Evolutionary conservation across 1,140 invertebrate genomes (phyloP).

Genomic region (Belonocnema kinseyi): DNA sequence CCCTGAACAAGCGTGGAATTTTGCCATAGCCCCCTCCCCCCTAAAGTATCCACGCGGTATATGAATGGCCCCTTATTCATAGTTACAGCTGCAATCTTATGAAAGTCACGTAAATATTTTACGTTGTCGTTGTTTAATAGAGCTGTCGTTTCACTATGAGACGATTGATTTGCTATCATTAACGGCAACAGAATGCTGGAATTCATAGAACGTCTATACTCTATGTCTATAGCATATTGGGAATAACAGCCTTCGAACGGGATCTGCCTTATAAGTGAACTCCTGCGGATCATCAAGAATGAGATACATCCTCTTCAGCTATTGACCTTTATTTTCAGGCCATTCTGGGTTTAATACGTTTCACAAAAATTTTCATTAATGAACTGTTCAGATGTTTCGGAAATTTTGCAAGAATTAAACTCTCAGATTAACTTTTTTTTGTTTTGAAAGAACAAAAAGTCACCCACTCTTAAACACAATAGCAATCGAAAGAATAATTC

Average conservation of each 20-base stretch:
- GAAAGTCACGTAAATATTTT: slow-evolving; percentile 46
- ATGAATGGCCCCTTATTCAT: no score
- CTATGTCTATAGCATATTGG: slow-evolving; percentile 42
- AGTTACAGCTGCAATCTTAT: slow-evolving; percentile 49
- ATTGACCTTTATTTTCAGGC: slow-evolving; percentile 28
- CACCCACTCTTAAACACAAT: no score
- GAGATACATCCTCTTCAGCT: slow-evolving; percentile 34
- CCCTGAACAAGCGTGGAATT: no score
- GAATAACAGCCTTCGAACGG: slow-evolving; percentile 8
- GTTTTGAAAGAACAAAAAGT: no score
- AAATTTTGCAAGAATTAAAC: not conserved
- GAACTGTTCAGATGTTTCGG: not conserved
- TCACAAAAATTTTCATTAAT: not conserved
- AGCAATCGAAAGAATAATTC: no score
- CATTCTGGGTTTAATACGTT: no score
- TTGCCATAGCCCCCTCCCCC: no score
- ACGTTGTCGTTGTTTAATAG: slow-evolving; percentile 40
- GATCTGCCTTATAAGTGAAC: slow-evolving; percentile 26
- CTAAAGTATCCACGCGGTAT: no score
- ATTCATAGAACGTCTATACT: slow-evolving; percentile 46
- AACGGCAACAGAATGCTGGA: slow-evolving; percentile 45
- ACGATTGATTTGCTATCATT: slow-evolving; percentile 53
- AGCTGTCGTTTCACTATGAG: slow-evolving; percentile 38
- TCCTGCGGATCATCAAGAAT: slow-evolving; percentile 34
- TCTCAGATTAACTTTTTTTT: no score